phyloP scores from a whole-genome alignment of 2,797 vertebrate genomes.

The Phaenicophaeus curvirostris region DNA sequence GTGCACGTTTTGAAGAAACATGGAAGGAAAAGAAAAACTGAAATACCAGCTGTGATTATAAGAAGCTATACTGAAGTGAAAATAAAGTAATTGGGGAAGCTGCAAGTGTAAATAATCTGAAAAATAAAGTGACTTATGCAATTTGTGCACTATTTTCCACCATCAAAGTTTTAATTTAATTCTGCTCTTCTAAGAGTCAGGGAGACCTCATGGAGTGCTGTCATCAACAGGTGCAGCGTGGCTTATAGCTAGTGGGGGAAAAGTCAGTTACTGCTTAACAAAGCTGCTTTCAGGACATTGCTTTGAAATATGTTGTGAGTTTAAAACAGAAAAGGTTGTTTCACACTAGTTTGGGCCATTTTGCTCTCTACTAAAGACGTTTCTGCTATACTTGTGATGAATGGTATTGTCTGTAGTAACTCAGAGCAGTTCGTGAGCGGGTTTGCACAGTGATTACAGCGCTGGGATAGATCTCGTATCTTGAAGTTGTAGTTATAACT shows the following conservation, averaged over 20 bases:
- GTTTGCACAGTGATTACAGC: background rate
- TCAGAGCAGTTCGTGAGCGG: accelerated
- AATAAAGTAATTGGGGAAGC: background rate
- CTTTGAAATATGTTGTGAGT: no score
- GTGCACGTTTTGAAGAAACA: background rate
- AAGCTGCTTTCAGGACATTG: background rate
- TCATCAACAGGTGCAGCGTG: background rate
- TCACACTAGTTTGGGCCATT: accelerated
- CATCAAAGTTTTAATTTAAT: background rate
- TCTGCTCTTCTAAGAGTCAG: background rate
- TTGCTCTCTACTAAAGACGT: background rate
- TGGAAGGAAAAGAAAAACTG: background rate
- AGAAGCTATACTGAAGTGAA: background rate
- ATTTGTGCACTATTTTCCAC: background rate
- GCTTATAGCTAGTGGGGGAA: background rate
- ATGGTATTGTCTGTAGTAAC: background rate
- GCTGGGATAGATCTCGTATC: accelerated
- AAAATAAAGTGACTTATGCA: background rate
- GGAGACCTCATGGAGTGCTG: background rate
- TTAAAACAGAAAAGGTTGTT: background rate
- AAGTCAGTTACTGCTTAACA: background rate
- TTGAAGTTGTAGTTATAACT: background rate
- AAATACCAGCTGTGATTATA: background rate
- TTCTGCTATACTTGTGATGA: background rate
- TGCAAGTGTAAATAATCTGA: background rate